A percentile compares a stretch with the other conserved stretches of the same genome.
Conservation (phyloP, 1,140 invertebrate genomes). For the Radopholus similis region DNA sequence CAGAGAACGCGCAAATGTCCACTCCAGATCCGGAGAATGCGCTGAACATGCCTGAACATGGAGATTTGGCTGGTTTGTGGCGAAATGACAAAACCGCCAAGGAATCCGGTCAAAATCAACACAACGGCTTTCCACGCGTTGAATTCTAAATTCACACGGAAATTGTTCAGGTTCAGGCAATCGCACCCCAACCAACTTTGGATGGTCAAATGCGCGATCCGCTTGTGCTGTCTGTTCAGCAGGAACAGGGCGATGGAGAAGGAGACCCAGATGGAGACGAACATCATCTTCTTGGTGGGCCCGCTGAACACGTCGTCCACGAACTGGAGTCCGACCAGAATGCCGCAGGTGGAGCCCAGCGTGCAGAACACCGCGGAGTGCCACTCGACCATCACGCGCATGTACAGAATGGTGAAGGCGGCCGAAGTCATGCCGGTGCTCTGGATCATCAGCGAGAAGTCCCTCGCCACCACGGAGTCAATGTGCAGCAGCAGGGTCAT, state of each 20-base stretch:
- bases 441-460: constrained; percentile 57
- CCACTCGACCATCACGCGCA: constrained; percentile 47
- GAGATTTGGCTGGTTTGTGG: too few species aligned
- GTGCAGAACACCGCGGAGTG: background rate
- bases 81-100: constrained; percentile 48
- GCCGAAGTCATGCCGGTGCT: constrained; percentile 47
- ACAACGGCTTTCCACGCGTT: constrained; percentile 40
- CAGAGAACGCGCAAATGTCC: constrained; percentile 55
- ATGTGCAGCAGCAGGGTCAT: constrained; percentile 52
- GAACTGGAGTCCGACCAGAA: background rate
- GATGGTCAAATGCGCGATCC: constrained; percentile 42
- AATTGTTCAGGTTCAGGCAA: too few species aligned
- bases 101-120: constrained; percentile 47
- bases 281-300: constrained; percentile 24
- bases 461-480: constrained; percentile 39
- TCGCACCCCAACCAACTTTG: too few species aligned
- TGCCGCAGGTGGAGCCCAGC: background rate
- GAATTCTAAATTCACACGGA: constrained; percentile 41
- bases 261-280: constrained; percentile 55
- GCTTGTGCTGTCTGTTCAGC: constrained; percentile 48
- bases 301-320: background rate
- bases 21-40: constrained; percentile 51
- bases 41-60: constrained; percentile 40
- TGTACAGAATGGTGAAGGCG: constrained; percentile 44
- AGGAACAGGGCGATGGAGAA: constrained; percentile 53